Evolutionary conservation across 2,888 invertebrate genomes (phyloP), one percentile per base, ranked within the genome.

Genomic region (Rapana venosa): DNA sequence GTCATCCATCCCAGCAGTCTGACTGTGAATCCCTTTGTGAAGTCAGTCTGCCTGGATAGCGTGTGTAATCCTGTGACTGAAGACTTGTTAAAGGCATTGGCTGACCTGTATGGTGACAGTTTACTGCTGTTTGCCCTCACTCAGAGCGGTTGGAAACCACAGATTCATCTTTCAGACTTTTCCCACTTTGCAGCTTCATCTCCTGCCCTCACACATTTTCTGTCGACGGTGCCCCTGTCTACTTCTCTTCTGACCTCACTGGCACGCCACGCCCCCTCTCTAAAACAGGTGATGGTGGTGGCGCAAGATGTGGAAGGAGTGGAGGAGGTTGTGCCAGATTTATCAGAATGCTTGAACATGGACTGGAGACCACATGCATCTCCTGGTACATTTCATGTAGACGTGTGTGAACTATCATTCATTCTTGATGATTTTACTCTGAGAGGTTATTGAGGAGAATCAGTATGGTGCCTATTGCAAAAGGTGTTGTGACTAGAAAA

Each of bases 31-130:
- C 89, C 89, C 13, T 74, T 22, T 58, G 89, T 89, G 30, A 89
- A 74, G 77, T 89, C 89, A 17, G 56, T 89, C n/a, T 85, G 89
- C 58, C 36, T 89, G 36, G 89, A 89, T 66, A 89, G 89, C 56
- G 36, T 85, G 30, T 85, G 89, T 77, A 89, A 77, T 8, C 89
- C 85, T n/a, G 22, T 89, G n/a, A 85, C 89, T 6, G 74, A 89
- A 20, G 84, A 89, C 15, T 70, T 89, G 26, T 26, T 85, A 47
- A 56, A 85, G 85, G 77, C 30, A 32, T 17, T 89, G 47, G 89
- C 85, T 35, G 84, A 85, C 13, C 70, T 17, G 56, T 89, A 89
- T 85, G 85, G 89, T 47, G 77, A 32, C 56, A 84, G 74, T 15
- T 30, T 89, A 30, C 36, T 85, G 56, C 22, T 89, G 47, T 26